Evolutionary conservation across 2,888 invertebrate species (phyloP).

Genomic region (Metallyticus violacea): DNA sequence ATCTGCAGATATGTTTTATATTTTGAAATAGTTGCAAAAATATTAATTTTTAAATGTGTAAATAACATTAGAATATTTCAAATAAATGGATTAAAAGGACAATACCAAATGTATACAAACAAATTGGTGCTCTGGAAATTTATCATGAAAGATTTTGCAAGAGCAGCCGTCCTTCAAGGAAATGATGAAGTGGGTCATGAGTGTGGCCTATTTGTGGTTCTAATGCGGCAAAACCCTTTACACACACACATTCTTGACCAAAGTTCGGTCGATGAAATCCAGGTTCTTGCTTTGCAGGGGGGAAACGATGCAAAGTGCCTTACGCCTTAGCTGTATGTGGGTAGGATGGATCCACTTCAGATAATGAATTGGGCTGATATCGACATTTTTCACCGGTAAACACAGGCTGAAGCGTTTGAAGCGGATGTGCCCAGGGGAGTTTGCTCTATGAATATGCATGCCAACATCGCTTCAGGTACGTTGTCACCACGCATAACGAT

Average conservation of each 20-base stretch:
- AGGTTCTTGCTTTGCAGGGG: background rate
- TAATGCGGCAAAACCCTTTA: background rate
- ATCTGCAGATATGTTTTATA: no score
- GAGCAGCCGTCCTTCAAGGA: no score
- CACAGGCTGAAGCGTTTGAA: background rate
- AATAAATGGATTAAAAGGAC: no score
- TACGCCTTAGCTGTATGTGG: background rate
- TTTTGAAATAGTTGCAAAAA: no score
- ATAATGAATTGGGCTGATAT: slow-evolving; percentile 1
- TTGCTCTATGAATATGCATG: background rate
- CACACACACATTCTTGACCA: background rate
- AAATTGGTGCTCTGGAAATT: no score
- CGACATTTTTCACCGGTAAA: slow-evolving; percentile 5
- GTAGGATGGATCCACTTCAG: background rate
- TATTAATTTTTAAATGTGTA: no score
- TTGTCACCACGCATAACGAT: background rate
- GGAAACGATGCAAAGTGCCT: background rate
- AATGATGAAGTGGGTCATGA: no score
- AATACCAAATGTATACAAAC: no score
- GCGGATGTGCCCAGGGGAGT: background rate
- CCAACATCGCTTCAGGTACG: no score
- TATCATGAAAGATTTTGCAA: no score
- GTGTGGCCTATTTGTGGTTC: background rate
- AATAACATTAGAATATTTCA: no score
- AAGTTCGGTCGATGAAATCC: background rate